Percentiles rank a stretch among this genome's conserved stretches.
phyloP scores from a whole-genome alignment of 2,888 invertebrate genomes.

The Matsumyia berberina region DNA sequence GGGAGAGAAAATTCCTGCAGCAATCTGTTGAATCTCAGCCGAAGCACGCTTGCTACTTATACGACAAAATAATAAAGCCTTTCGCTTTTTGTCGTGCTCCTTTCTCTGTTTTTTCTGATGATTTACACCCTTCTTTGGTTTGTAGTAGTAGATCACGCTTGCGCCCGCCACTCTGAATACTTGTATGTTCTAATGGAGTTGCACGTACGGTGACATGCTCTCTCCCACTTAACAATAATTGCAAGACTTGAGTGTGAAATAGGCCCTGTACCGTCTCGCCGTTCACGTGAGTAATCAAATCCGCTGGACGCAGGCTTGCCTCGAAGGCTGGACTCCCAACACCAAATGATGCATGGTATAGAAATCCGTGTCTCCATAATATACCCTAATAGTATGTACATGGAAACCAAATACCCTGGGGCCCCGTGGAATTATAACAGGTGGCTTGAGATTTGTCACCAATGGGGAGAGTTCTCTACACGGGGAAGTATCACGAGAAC shows the following conservation, averaged over 20 bases:
- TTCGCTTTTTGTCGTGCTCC: slow-evolving; percentile 89
- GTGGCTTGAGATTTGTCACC: slow-evolving; percentile 88
- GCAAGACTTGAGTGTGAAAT: slow-evolving; percentile 94
- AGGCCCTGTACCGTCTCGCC: slow-evolving; percentile 93
- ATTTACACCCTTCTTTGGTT: slow-evolving; percentile 87
- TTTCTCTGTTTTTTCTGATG: slow-evolving; percentile 89
- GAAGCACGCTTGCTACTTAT: slow-evolving; percentile 96
- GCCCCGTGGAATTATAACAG: slow-evolving; percentile 95
- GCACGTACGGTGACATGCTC: slow-evolving; percentile 94
- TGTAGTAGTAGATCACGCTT: slow-evolving; percentile 89
- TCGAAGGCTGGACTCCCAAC: slow-evolving; percentile 91
- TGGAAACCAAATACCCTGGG: slow-evolving; percentile 99
- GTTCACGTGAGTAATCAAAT: slow-evolving; percentile 94
- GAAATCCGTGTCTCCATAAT: slow-evolving; percentile 98
- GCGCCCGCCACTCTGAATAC: slow-evolving; percentile 91
- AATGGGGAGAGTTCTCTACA: slow-evolving; percentile 96
- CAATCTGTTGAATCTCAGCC: slow-evolving; percentile 95
- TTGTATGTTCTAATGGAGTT: slow-evolving; percentile 96
- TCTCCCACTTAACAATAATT: slow-evolving; percentile 94
- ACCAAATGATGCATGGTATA: slow-evolving; percentile 99
- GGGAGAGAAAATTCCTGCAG: slow-evolving; percentile 88
- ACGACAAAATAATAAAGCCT: slow-evolving; percentile 94
- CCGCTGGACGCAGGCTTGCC: slow-evolving; percentile 87
- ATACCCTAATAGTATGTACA: slow-evolving; percentile 98
- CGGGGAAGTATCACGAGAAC: slow-evolving; percentile 96